These are phyloP conservation scores for Drosophila siamana DNA, from an alignment of 2,888 invertebrate species.

Conservation along the genomic window DNA sequence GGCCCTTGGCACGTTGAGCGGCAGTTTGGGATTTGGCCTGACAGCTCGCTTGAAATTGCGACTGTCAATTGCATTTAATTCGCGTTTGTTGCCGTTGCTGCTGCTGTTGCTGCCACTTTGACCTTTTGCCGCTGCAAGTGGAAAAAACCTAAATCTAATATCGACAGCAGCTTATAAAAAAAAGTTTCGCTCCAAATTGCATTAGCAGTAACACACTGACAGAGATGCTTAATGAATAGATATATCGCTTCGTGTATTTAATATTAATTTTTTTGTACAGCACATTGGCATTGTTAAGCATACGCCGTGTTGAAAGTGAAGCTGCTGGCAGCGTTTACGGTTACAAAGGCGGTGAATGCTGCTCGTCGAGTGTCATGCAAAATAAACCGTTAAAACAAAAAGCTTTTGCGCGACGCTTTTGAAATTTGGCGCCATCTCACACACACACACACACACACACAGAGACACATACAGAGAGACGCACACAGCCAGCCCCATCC, in stretches of 20 bases:
- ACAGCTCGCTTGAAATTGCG: constrained; percentile 83
- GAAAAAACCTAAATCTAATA: constrained; percentile 11
- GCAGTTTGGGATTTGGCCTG: constrained; percentile 80
- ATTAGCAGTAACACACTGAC: neutral
- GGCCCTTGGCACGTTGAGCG: constrained; percentile 49
- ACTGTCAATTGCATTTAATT: constrained; percentile 84
- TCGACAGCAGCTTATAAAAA: constrained; percentile 20
- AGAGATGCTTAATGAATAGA: neutral
- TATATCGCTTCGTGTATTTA: constrained; percentile 8
- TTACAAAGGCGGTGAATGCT: constrained; percentile 63
- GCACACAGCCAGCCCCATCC: constrained; percentile 23
- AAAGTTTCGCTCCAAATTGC: constrained; percentile 30
- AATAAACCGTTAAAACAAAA: constrained; percentile 75
- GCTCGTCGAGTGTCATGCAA: constrained; percentile 58
- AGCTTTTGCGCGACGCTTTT: constrained; percentile 73
- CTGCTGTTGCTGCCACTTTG: constrained; percentile 65
- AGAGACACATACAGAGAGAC: too few species aligned
- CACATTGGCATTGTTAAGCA: constrained; percentile 24
- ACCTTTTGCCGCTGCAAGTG: constrained; percentile 55
- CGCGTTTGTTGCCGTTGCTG: constrained; percentile 64
- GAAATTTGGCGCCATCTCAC: constrained; percentile 76
- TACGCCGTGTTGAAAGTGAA: constrained; percentile 33
- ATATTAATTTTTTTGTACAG: constrained; percentile 5
- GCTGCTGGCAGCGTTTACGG: constrained; percentile 62
- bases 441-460: constrained; percentile 14